A percentile compares a stretch with the other conserved stretches of the same genome.
phyloP scores from a whole-genome alignment of 1,140 invertebrate genomes.

The Drosophila sproati region DNA sequence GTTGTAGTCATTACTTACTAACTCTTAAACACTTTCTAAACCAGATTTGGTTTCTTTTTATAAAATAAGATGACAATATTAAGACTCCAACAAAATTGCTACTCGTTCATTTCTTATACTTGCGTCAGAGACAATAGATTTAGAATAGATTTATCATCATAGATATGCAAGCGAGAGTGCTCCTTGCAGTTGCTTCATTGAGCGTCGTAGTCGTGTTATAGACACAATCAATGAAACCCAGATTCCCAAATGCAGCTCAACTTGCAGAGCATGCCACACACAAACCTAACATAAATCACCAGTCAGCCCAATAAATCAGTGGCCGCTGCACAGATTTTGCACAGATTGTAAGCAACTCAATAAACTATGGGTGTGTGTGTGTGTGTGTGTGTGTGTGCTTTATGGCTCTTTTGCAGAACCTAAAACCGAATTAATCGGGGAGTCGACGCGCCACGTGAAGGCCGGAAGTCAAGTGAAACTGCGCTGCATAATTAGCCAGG shows the following conservation, averaged over 20 bases:
- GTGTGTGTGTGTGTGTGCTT: slow-evolving; percentile 26
- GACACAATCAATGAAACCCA: slow-evolving; percentile 26
- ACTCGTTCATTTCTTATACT: not conserved
- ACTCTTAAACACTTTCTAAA: no score
- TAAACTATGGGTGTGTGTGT: slow-evolving; percentile 4
- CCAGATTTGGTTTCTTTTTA: no score
- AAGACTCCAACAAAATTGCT: no score
- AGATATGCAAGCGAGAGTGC: not conserved
- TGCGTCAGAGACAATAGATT: not conserved
- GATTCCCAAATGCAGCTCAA: slow-evolving; percentile 23
- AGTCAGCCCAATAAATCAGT: slow-evolving; percentile 71
- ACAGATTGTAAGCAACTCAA: slow-evolving; percentile 32
- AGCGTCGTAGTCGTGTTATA: slow-evolving; percentile 29
- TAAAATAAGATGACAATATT: no score
- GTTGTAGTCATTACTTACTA: no score
- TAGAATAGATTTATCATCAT: not conserved
- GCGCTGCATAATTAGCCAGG: slow-evolving; percentile 87
- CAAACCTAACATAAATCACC: slow-evolving; percentile 60
- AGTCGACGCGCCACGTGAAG: slow-evolving; percentile 87
- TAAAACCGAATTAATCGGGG: slow-evolving; percentile 87
- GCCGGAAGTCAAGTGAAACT: slow-evolving; percentile 87
- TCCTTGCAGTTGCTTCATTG: slow-evolving; percentile 6
- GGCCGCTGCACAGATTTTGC: slow-evolving; percentile 45
- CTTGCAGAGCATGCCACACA: not conserved
- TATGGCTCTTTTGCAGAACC: slow-evolving; percentile 84